Conservation (phyloP, 2,113 vertebrate genomes). For the Clarias macrocephalus region DNA sequence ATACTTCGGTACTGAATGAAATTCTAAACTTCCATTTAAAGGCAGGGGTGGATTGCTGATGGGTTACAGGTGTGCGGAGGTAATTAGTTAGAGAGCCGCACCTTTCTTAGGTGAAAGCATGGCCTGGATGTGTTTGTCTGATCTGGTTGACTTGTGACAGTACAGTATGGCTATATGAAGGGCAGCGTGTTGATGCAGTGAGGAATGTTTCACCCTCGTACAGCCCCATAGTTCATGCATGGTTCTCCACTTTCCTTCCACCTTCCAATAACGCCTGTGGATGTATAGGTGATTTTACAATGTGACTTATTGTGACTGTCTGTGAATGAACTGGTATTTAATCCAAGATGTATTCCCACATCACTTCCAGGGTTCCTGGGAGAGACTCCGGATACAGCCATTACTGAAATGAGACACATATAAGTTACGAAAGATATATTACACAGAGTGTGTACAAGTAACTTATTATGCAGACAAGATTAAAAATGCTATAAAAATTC, state of each 20-base stretch:
- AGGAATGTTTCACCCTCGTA: background rate
- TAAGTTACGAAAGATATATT: background rate
- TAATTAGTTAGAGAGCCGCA: too few relatives aligned
- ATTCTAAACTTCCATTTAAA: too few relatives aligned
- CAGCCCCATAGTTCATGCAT: background rate
- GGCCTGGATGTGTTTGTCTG: too few relatives aligned
- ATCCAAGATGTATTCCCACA: background rate
- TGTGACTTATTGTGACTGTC: background rate
- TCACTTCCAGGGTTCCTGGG: background rate
- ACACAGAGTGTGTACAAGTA: background rate
- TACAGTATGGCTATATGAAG: background rate
- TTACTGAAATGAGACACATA: background rate
- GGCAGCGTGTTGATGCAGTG: background rate
- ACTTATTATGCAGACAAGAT: background rate
- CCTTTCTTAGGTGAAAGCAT: too few relatives aligned
- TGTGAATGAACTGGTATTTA: background rate
- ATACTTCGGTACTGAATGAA: too few relatives aligned
- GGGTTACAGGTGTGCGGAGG: too few relatives aligned
- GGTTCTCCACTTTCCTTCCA: background rate
- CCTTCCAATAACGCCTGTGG: background rate
- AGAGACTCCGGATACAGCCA: background rate
- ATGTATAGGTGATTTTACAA: background rate
- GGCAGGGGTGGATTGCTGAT: too few relatives aligned
- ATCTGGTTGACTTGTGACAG: too few relatives aligned
- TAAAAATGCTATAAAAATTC: background rate